Conservation (phyloP, 2,113 vertebrate genomes). For the Gobius niger region DNA sequence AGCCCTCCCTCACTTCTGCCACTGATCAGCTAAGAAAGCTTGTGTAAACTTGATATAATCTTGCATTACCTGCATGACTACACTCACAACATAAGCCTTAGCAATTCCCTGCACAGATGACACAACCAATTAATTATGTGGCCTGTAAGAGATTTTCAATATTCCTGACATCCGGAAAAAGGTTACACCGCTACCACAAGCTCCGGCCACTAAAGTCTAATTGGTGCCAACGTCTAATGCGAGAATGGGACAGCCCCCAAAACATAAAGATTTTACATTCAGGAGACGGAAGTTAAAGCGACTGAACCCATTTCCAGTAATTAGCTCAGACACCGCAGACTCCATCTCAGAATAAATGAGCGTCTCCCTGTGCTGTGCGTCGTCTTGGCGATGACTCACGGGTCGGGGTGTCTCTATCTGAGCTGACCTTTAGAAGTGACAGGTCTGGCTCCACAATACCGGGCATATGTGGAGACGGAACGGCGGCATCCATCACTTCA, state of each 20-base stretch:
- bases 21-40: background rate
- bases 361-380: slow-evolving; percentile 15
- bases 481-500: slow-evolving; percentile 38
- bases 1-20: too few relatives aligned
- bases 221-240: slow-evolving; percentile 8
- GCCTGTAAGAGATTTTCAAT: background rate
- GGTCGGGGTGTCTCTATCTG: slow-evolving; percentile 55
- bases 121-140: background rate
- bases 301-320: slow-evolving; percentile 30
- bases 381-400: slow-evolving; percentile 30
- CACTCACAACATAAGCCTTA: background rate
- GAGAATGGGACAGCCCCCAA: slow-evolving; percentile 6
- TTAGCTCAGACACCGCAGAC: slow-evolving; percentile 32
- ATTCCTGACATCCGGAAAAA: background rate
- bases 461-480: slow-evolving; percentile 30
- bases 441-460: slow-evolving; percentile 48
- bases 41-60: background rate
- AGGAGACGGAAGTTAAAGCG: background rate
- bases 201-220: background rate
- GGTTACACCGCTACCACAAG: slow-evolving; percentile 1
- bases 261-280: slow-evolving; percentile 12
- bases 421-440: slow-evolving; percentile 63
- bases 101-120: background rate
- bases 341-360: slow-evolving; percentile 44
- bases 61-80: background rate